Conservation (phyloP, 2,888 invertebrate genomes). For the Alviniconcha strummeri region DNA sequence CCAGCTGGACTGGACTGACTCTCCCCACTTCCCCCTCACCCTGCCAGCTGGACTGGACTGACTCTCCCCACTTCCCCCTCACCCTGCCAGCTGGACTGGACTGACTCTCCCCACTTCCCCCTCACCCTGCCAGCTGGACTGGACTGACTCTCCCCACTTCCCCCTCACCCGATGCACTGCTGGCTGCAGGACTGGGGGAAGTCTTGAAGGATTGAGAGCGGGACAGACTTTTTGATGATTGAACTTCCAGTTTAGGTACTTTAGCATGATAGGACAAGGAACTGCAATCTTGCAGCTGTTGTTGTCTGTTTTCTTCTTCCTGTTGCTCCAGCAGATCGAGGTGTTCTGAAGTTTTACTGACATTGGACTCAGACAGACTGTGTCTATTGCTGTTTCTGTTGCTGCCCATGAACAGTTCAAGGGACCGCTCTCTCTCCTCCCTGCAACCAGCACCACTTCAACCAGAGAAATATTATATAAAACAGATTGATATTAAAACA, state of each 20-base stretch:
- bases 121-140: slow-evolving; percentile 32
- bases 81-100: slow-evolving; percentile 36
- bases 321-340: slow-evolving; percentile 31
- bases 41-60: slow-evolving; percentile 40
- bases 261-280: slow-evolving; percentile 51
- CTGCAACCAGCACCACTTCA: background rate
- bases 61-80: slow-evolving; percentile 41
- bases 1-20: slow-evolving; percentile 41
- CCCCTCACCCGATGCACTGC: slow-evolving; percentile 14
- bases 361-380: slow-evolving; percentile 55
- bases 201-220: slow-evolving; percentile 40
- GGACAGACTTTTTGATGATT: slow-evolving; percentile 54
- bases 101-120: slow-evolving; percentile 43
- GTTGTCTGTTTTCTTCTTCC: background rate
- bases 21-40: slow-evolving; percentile 38
- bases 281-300: slow-evolving; percentile 4
- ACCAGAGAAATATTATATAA: background rate
- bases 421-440: slow-evolving; percentile 2
- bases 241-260: slow-evolving; percentile 63
- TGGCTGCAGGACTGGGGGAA: slow-evolving; percentile 27
- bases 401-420: slow-evolving; percentile 28
- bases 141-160: slow-evolving; percentile 45
- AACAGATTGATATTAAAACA: too few species aligned
- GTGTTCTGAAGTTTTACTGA: slow-evolving; percentile 40
- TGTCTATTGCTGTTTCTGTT: slow-evolving; percentile 50